Percentiles rank a stretch among this genome's conserved stretches.
Conservation (phyloP, 2,113 vertebrate species). For the Tupaia chinensis region DNA sequence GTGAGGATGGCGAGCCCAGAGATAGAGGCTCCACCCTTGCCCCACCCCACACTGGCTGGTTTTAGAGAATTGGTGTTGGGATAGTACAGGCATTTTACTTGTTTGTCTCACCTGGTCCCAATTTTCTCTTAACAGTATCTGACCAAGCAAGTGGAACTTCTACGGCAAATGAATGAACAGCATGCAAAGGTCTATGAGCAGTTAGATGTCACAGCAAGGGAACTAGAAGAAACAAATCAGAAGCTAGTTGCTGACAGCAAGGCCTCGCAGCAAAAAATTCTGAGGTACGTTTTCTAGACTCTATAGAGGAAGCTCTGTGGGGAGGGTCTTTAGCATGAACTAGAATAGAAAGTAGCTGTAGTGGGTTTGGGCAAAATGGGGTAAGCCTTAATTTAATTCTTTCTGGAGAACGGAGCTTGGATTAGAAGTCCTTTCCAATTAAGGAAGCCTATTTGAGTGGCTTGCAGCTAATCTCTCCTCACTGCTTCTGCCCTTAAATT, state of each 20-base stretch:
- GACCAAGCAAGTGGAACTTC: constrained; percentile 95
- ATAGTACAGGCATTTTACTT: neutral
- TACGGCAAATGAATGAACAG: constrained; percentile 97
- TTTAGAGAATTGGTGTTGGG: neutral
- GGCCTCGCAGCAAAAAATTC: constrained; percentile 93
- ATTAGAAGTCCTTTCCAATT: constrained; percentile 40
- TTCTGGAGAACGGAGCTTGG: neutral
- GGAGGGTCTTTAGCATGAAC: neutral
- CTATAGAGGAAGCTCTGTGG: neutral
- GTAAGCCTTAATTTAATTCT: neutral
- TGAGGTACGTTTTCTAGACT: constrained; percentile 86
- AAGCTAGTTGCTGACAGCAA: constrained; percentile 93
- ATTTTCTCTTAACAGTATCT: constrained; percentile 91
- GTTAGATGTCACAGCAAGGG: constrained; percentile 93
- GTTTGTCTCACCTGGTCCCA: neutral
- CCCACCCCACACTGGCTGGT: neutral
- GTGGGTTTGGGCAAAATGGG: neutral
- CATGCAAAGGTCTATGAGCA: constrained; percentile 98
- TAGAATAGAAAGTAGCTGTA: neutral
- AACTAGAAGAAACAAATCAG: constrained; percentile 94
- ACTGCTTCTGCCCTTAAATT: constrained; percentile 50
- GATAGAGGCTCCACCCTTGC: rapidly evolving
- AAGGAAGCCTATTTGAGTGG: constrained; percentile 33
- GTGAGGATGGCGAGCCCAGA: neutral
- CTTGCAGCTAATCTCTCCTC: constrained; percentile 28